Conservation (phyloP, 2,797 vertebrate species). For the Cichlasoma orientale region DNA sequence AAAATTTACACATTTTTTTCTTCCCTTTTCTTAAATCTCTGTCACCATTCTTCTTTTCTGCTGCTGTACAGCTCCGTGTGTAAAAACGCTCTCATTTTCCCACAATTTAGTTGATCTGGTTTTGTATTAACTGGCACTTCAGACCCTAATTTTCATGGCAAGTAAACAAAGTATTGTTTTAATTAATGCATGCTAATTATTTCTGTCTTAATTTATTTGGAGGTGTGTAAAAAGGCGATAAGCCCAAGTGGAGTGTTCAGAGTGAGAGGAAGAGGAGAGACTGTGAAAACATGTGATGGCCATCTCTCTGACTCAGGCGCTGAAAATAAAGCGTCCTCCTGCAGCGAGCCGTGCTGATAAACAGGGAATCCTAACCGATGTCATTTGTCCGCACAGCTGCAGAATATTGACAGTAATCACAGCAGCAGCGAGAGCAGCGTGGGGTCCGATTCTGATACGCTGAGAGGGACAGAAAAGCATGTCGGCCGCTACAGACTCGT, state of each 20-base stretch:
- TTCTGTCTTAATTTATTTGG: not conserved
- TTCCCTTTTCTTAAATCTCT: no score
- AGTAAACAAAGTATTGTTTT: not conserved
- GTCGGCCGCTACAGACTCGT: not conserved
- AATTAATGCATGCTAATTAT: not conserved
- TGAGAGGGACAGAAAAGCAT: not conserved
- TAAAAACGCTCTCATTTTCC: no score
- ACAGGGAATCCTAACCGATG: not conserved
- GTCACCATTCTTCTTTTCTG: not conserved
- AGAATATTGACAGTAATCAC: fast-evolving
- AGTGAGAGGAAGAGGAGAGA: not conserved
- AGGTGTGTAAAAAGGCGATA: not conserved
- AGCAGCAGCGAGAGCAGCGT: fast-evolving
- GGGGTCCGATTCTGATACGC: not conserved
- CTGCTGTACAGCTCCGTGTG: not conserved
- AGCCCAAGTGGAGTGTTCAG: not conserved
- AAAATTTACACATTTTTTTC: no score
- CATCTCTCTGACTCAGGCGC: not conserved
- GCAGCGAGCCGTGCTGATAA: not conserved
- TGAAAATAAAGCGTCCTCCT: fast-evolving
- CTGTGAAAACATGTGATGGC: not conserved
- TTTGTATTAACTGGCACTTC: not conserved
- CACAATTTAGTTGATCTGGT: not conserved
- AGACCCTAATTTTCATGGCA: not conserved
- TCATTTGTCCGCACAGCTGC: not conserved